Evolutionary conservation across 2,797 vertebrate species (phyloP).

Genomic region (Darevskia mixta): DNA sequence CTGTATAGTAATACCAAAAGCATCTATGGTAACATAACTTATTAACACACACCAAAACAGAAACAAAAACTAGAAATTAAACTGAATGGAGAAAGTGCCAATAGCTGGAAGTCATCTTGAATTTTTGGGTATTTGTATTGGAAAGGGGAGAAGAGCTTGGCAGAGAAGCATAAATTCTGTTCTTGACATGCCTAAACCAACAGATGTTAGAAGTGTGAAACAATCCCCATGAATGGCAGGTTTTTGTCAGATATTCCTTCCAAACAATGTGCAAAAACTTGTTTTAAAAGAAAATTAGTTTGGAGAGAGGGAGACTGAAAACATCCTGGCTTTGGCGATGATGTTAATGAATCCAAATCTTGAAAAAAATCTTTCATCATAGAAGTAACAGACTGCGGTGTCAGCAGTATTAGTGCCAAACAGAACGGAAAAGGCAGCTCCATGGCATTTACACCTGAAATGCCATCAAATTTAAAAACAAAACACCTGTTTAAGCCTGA

Average conservation of each 20-base stretch:
- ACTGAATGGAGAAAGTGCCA: neutral
- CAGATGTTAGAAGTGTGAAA: constrained; percentile 31
- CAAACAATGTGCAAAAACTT: constrained; percentile 5
- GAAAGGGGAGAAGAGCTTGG: constrained; percentile 6
- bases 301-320: constrained; percentile 8
- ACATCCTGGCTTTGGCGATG: neutral
- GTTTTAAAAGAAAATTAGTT: neutral
- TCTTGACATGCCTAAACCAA: constrained; percentile 33
- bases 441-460: neutral
- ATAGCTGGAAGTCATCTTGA: constrained; percentile 12
- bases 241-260: constrained; percentile 18
- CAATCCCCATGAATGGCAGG: constrained; percentile 1
- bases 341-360: constrained; percentile 11
- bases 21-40: neutral
- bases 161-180: constrained; percentile 3
- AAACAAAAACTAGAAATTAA: neutral
- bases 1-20: neutral
- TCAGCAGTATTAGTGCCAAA: neutral
- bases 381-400: neutral
- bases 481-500: neutral
- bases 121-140: constrained; percentile 27
- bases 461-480: neutral
- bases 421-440: neutral
- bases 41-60: neutral
- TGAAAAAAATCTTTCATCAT: neutral